A percentile compares a stretch with the other conserved stretches of the same genome.
Conservation (phyloP, 2,113 vertebrate genomes). For the Ammodramus savannarum region DNA sequence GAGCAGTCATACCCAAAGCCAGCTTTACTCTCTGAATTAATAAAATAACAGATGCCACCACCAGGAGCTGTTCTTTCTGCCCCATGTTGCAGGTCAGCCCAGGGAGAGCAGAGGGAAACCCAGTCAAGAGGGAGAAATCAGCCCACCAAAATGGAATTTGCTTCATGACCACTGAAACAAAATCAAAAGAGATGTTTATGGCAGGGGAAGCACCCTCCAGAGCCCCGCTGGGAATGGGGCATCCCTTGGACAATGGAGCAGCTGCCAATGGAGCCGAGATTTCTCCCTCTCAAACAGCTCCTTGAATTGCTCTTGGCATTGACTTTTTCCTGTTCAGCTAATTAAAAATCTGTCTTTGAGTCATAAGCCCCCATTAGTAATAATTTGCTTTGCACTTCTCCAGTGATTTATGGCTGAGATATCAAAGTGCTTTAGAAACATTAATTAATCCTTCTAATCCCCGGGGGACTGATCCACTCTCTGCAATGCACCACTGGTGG, state of each 20-base stretch:
- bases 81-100: not conserved
- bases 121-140: not conserved
- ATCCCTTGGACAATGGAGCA: not conserved
- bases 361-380: constrained; percentile 64
- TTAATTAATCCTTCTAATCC: constrained; percentile 62
- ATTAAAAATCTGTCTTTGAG: constrained; percentile 66
- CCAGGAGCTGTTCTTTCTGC: not conserved
- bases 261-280: not conserved
- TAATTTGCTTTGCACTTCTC: constrained; percentile 66
- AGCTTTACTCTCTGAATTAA: not conserved
- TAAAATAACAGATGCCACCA: not conserved
- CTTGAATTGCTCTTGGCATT: constrained; percentile 55
- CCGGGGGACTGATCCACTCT: constrained; percentile 35
- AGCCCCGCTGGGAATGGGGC: not conserved
- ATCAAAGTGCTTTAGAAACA: constrained; percentile 66
- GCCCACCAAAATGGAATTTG: too few species aligned
- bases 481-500: constrained; percentile 17
- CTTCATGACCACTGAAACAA: not conserved
- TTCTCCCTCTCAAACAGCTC: constrained; percentile 31
- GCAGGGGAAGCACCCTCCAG: not conserved
- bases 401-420: constrained; percentile 56
- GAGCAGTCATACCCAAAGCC: not conserved
- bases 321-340: constrained; percentile 57
- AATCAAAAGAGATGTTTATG: not conserved
- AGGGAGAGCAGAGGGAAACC: not conserved